Conservation (phyloP, 1,140 invertebrate genomes). For the Habropoda laboriosa region DNA sequence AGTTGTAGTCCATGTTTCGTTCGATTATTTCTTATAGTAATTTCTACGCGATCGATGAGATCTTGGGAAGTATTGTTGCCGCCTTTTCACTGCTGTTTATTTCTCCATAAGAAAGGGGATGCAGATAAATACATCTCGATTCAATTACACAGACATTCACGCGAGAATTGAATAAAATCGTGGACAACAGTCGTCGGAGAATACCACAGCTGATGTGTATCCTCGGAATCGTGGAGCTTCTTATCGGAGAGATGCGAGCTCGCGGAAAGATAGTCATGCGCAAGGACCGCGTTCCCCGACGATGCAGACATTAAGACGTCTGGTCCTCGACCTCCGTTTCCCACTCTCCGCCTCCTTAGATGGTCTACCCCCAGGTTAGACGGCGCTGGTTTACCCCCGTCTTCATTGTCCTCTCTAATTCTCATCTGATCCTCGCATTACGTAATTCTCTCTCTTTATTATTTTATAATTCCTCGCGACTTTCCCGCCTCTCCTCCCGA, state of each 20-base stretch:
- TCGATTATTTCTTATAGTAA: no score
- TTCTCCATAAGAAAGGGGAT: no score
- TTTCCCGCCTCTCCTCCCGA: constrained; percentile 15
- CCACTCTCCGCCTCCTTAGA: constrained; percentile 10
- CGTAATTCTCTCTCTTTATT: constrained; percentile 78
- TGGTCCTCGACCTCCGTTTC: constrained; percentile 75
- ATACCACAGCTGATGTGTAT: constrained; percentile 54
- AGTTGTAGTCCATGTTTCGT: no score
- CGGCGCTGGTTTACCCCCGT: constrained; percentile 64
- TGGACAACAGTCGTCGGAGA: neutral
- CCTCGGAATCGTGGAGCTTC: constrained; percentile 32
- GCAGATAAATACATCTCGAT: no score
- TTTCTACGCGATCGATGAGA: no score
- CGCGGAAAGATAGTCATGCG: constrained; percentile 63
- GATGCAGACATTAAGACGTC: constrained; percentile 78
- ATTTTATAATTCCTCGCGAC: constrained; percentile 73
- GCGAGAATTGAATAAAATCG: no score
- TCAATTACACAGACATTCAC: no score
- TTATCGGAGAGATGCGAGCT: constrained; percentile 64
- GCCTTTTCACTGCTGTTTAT: no score
- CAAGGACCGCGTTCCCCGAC: constrained; percentile 67
- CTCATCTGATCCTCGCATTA: constrained; percentile 74
- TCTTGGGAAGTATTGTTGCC: no score
- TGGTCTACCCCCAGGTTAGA: constrained; percentile 51
- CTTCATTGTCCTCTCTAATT: constrained; percentile 73